Evolutionary conservation across 2,888 invertebrate genomes (phyloP).

Genomic region (Drosophila eohydei): DNA sequence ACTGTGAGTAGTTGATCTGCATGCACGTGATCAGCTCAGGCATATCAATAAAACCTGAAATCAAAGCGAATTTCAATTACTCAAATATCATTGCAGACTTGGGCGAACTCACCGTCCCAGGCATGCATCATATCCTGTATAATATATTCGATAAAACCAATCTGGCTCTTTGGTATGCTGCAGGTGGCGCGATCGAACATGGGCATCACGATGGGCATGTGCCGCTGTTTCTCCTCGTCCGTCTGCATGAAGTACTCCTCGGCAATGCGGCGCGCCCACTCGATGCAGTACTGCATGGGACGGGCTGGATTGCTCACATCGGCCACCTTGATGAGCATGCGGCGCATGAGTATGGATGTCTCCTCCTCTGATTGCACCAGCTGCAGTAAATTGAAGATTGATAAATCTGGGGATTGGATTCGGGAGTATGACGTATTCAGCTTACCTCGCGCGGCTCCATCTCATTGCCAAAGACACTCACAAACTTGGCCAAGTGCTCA

Average conservation of each 20-base stretch:
- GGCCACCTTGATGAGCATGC: slow-evolving; percentile 99
- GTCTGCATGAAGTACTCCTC: slow-evolving; percentile 99
- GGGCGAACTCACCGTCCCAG: slow-evolving; percentile 92
- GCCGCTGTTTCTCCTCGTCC: slow-evolving; percentile 95
- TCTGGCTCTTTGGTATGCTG: slow-evolving; percentile 98
- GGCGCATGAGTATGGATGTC: slow-evolving; percentile 93
- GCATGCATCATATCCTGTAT: slow-evolving; percentile 99
- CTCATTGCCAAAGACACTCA: slow-evolving; percentile 93
- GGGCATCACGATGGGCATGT: slow-evolving; percentile 98
- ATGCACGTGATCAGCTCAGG: slow-evolving; percentile 95
- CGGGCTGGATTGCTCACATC: slow-evolving; percentile 98
- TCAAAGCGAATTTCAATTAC: slow-evolving; percentile 2
- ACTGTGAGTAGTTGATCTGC: slow-evolving; percentile 94
- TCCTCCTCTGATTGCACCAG: slow-evolving; percentile 86
- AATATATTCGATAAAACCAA: slow-evolving; percentile 98
- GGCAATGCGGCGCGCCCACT: slow-evolving; percentile 97
- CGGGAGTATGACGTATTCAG: neutral
- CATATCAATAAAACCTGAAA: slow-evolving; percentile 94
- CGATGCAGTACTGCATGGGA: slow-evolving; percentile 92
- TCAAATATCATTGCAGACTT: neutral
- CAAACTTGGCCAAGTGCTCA: slow-evolving; percentile 98
- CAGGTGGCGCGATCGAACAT: slow-evolving; percentile 98
- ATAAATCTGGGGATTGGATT: neutral
- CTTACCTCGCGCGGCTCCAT: slow-evolving; percentile 84
- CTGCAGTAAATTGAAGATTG: slow-evolving; percentile 38